Evolutionary conservation across 1,140 invertebrate genomes (phyloP).

Genomic region (Parasteatoda tepidariorum): DNA sequence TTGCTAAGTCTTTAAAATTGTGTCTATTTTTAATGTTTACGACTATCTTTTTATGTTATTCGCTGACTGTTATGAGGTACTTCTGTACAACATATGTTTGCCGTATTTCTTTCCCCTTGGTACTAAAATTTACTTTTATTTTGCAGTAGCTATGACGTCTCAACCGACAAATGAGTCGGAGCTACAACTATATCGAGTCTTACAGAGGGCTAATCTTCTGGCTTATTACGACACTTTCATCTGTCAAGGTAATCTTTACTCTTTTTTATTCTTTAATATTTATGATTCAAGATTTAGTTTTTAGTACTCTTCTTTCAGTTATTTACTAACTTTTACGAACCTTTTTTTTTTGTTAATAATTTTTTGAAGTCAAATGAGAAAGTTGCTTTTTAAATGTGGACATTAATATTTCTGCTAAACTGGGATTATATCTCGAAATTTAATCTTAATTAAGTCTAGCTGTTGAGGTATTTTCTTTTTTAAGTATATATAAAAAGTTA

Average conservation of each 20-base stretch:
- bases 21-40: background rate
- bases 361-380: too few relatives aligned
- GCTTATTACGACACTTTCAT: conserved; percentile 97
- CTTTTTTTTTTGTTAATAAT: too few relatives aligned
- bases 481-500: too few relatives aligned
- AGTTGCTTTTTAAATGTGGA: too few relatives aligned
- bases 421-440: too few relatives aligned
- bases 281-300: background rate
- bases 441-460: too few relatives aligned
- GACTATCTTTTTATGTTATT: background rate
- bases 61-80: background rate
- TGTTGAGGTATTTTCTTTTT: too few relatives aligned
- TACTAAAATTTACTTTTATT: conserved; percentile 37
- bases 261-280: background rate
- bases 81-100: background rate
- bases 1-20: too few relatives aligned
- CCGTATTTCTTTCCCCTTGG: background rate
- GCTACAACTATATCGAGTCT: conserved; percentile 93
- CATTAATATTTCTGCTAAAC: too few relatives aligned
- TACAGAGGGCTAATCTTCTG: conserved; percentile 94
- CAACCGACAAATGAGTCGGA: conserved; percentile 94
- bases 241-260: conserved; percentile 84
- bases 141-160: conserved; percentile 88
- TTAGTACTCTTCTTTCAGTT: too few relatives aligned
- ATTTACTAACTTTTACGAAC: background rate